phyloP scores from a whole-genome alignment of 2,888 invertebrate genomes.

The Dryobota labecula region DNA sequence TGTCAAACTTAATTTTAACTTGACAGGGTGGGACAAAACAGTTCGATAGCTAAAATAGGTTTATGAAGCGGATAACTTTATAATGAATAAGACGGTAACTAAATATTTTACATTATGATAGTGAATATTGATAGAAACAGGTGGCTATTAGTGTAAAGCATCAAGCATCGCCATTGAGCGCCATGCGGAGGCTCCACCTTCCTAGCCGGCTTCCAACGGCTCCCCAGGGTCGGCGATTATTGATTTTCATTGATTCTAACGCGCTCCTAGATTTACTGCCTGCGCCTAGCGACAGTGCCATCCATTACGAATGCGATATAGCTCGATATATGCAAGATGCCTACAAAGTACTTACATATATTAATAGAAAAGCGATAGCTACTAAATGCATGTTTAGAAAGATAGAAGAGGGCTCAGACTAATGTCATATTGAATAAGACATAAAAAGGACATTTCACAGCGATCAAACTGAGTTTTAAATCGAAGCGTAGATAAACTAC shows the following conservation, averaged over 20 bases:
- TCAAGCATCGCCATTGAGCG: constrained; percentile 41
- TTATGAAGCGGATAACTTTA: too few species aligned
- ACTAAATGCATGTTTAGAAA: constrained; percentile 1
- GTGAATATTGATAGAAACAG: constrained; percentile 24
- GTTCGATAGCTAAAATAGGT: too few species aligned
- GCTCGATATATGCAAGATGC: constrained; percentile 32
- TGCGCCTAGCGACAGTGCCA: constrained; percentile 71
- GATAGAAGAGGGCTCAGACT: background rate
- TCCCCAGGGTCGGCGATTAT: constrained; percentile 83
- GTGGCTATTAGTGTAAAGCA: constrained; percentile 36
- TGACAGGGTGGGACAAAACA: too few species aligned
- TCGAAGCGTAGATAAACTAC: constrained; percentile 59
- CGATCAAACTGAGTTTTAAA: constrained; percentile 55
- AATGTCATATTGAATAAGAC: constrained; percentile 11
- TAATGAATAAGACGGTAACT: too few species aligned
- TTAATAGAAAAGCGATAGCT: constrained; percentile 26
- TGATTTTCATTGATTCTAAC: constrained; percentile 89
- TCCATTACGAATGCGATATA: constrained; percentile 64
- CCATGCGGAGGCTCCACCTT: constrained; percentile 69
- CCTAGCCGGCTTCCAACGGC: constrained; percentile 75
- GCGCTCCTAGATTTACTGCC: constrained; percentile 84
- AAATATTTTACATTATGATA: background rate
- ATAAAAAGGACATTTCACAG: constrained; percentile 45
- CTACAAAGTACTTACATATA: constrained; percentile 9
- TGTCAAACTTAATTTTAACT: too few species aligned